Evolutionary conservation across 2,113 vertebrate species (phyloP), one percentile per base, ranked within the genome.

Genomic region (Jaculus jaculus): DNA sequence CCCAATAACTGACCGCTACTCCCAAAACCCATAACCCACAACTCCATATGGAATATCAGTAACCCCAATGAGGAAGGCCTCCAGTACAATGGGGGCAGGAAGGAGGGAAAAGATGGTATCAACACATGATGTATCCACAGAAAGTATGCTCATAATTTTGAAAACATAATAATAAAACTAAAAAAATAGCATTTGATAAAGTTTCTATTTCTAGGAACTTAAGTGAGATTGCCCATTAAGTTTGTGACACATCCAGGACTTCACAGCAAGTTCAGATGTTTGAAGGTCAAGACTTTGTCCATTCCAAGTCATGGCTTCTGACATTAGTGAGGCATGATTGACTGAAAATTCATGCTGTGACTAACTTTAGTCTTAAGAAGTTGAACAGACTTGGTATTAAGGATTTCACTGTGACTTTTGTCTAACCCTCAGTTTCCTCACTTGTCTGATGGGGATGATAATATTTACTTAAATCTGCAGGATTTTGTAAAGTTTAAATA

Each of bases 401-500:
- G 87, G 26, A 17, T 79, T 68, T 83, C 74, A 66, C 60, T 73
- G 21, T 90, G 32, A 95, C n/a, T 37, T 23, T 66, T 54, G 18
- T 58, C 54, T 93, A 61, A 42, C 61, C 39, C 7, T 90, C 72
- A 84, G 32, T 60, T 75, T 86, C 24, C 34, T 93, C 37, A 75
- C 16, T 78, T 72, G 3, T 79, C 63, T 79, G 68, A 81, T 88
- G 83, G 42, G 4, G 37, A 58, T 81, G 47, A 51, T 37, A 37
- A 78, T 68, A 87, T 34, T 47, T 80, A 60, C 1, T 26, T 2
- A 42, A 20, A 26, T 23, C 28, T 61, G 39, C 2, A 71, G 12
- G 34, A 32, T 77, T 93, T 87, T 92, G 21, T 91, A 32, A 84
- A 5, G 20, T 47, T 61, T 80, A 82, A 94, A 28, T 65, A 39